A percentile compares a stretch with the other conserved stretches of the same genome.
phyloP scores from a whole-genome alignment of 2,888 invertebrate species.

The Blastobasis lacticolella region DNA sequence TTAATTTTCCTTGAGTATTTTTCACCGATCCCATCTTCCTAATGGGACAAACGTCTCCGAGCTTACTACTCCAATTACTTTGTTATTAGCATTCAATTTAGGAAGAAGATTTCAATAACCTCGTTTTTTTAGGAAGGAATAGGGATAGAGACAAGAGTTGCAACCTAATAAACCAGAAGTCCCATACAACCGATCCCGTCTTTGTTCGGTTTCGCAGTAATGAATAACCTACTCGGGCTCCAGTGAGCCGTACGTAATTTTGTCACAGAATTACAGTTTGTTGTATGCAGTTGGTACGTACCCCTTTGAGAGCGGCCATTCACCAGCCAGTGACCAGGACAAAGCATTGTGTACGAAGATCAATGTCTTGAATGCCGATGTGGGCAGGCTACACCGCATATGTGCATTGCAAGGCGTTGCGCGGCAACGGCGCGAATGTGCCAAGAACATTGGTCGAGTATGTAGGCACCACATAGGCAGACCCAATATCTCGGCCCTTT shows the following conservation, averaged over 20 bases:
- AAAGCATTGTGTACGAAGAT: conserved; percentile 58
- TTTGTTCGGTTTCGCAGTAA: too few relatives aligned
- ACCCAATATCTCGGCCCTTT: conserved; percentile 26
- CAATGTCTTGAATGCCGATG: conserved; percentile 51
- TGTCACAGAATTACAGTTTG: conserved; percentile 45
- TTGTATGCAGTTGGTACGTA: conserved; percentile 26
- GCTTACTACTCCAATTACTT: background rate
- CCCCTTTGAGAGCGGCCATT: conserved; percentile 44
- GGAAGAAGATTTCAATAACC: too few relatives aligned
- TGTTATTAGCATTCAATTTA: too few relatives aligned
- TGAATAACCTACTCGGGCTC: background rate
- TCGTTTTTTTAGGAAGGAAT: too few relatives aligned
- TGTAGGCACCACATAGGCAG: background rate
- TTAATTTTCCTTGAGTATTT: too few relatives aligned
- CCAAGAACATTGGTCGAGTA: background rate
- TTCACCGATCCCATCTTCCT: too few relatives aligned
- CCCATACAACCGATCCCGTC: too few relatives aligned
- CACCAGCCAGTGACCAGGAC: conserved; percentile 45
- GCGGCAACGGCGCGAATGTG: conserved; percentile 38
- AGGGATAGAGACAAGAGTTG: too few relatives aligned
- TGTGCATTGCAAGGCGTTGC: conserved; percentile 29
- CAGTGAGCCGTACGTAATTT: conserved; percentile 32
- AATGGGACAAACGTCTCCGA: too few relatives aligned
- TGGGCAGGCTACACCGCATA: conserved; percentile 37
- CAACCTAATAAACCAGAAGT: too few relatives aligned